phyloP scores from a whole-genome alignment of 2,888 invertebrate species.

The Patella depressa region DNA sequence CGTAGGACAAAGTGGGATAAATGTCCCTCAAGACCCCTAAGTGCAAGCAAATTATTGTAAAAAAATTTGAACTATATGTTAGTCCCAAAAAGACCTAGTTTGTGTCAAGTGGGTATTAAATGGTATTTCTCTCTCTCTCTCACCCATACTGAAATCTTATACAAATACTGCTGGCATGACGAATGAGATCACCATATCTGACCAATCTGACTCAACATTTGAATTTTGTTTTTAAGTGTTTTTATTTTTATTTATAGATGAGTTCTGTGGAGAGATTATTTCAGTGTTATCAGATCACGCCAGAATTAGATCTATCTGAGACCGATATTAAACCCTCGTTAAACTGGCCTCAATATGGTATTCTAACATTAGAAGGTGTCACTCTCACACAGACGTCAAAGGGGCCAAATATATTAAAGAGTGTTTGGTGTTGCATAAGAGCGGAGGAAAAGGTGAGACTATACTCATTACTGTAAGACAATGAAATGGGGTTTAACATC shows the following conservation, averaged over 20 bases:
- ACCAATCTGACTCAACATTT: neutral
- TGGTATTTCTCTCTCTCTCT: too few species aligned
- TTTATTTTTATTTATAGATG: slow-evolving; percentile 39
- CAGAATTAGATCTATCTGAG: slow-evolving; percentile 45
- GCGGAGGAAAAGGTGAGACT: slow-evolving; percentile 51
- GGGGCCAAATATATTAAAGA: slow-evolving; percentile 42
- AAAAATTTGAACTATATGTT: too few species aligned
- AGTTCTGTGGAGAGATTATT: slow-evolving; percentile 45
- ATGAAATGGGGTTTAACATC: neutral
- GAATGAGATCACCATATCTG: neutral
- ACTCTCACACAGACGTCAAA: slow-evolving; percentile 33
- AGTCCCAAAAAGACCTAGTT: neutral
- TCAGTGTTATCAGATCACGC: slow-evolving; percentile 41
- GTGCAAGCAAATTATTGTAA: too few species aligned
- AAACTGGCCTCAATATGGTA: slow-evolving; percentile 58
- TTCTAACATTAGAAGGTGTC: slow-evolving; percentile 56
- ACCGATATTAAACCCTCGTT: slow-evolving; percentile 29
- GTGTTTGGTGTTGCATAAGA: slow-evolving; percentile 54
- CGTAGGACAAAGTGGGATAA: too few species aligned
- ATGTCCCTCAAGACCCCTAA: too few species aligned
- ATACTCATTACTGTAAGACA: neutral
- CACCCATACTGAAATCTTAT: too few species aligned
- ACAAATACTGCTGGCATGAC: too few species aligned
- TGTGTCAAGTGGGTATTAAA: neutral
- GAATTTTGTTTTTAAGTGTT: neutral